Evolutionary conservation across 2,797 vertebrate genomes (phyloP), one percentile per base, ranked within the genome.

Genomic region (Coilia nasus): DNA sequence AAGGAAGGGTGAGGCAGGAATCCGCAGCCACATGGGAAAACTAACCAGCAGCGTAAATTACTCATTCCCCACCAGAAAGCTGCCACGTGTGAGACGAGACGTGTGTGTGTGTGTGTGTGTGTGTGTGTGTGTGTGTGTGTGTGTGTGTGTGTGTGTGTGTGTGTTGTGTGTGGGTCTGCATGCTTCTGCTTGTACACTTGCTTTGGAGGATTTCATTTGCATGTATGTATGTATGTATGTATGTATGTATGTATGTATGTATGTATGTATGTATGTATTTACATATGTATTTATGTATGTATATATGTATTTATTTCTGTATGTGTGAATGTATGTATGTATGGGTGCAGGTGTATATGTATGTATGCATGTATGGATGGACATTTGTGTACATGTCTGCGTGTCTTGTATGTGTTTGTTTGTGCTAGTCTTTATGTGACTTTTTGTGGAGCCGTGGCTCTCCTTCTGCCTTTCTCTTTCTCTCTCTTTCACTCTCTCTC

Each of bases 1-100:
- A 87, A 88, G 90, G 89, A 90, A 90, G 90, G 87, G 91, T 84
- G 89, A 54, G 89, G 87, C 85, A 89, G 83, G 86, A 89, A 85
- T 71, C 47, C 80, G 28, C 54, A 41, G 17, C 57, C 84, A 84
- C 81, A 82, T 54, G 84, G 89, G 86, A 90, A 84, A 86, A 88
- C 50, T 81, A 81, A 21, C 41, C 35, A 46, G 46, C 41, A 6
- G 2, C 81, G 50, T 47, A 59, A 19, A 89, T 84, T 11, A 54
- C 9, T 6, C 21, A 81, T 62, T 88, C 60, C 67, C 60, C 83
- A 23, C 46, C 23, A 84, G 54, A 85, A 21, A 23, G 50, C 31
- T 41, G 67, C 67, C 67, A 35, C 9, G 50, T 54, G 12, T 35
- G 67, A 75, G 28, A 35, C 14, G 14, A 19, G 59, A 81, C 41